Evolutionary conservation across 2,797 vertebrate genomes (phyloP).

Genomic region (Sorex maritimensis): DNA sequence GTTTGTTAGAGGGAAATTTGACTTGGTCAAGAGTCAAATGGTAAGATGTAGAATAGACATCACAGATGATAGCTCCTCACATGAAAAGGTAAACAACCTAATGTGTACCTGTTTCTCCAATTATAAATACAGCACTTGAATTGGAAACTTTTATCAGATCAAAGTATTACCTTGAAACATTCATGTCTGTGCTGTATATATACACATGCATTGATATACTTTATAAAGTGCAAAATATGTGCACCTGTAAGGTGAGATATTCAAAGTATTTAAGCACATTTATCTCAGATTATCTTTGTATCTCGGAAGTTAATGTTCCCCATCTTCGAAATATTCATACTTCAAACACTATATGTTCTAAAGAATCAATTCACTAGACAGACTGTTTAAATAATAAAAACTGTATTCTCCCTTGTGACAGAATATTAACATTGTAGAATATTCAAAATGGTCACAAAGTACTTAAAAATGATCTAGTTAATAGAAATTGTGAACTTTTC

Average conservation of each 20-base stretch:
- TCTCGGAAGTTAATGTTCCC: not conserved
- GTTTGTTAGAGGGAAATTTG: not conserved
- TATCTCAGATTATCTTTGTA: constrained; percentile 5
- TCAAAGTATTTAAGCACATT: constrained; percentile 20
- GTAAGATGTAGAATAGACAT: not conserved
- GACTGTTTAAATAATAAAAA: not conserved
- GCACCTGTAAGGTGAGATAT: not conserved
- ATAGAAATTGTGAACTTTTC: not conserved
- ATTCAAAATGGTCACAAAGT: constrained; percentile 13
- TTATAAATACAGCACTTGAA: not conserved
- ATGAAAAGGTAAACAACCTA: constrained; percentile 16
- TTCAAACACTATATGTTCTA: not conserved
- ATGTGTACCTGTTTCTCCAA: not conserved
- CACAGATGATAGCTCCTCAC: not conserved
- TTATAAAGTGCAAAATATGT: not conserved
- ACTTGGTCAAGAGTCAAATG: not conserved
- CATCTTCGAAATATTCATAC: not conserved
- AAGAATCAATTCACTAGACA: not conserved
- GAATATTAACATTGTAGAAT: not conserved
- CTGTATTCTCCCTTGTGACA: not conserved
- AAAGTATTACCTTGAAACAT: constrained; percentile 14
- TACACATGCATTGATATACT: not conserved
- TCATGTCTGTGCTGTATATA: not conserved
- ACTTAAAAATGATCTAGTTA: not conserved
- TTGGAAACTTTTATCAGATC: not conserved